Percentiles rank a stretch among this genome's conserved stretches.
phyloP scores from a whole-genome alignment of 1,140 invertebrate genomes.

The Procambarus virginalis region DNA sequence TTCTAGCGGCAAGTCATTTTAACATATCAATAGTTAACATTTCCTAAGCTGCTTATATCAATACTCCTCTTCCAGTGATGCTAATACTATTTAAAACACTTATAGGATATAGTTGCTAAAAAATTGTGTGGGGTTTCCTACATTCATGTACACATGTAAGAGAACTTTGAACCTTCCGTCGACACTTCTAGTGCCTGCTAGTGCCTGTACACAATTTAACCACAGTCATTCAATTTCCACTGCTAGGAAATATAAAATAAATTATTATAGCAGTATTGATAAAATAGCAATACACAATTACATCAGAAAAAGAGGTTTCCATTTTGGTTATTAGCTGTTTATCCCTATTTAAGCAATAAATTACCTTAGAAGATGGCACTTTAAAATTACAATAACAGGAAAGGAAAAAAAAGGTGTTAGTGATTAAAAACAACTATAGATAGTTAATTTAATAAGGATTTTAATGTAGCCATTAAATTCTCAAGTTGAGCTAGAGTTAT shows the following conservation, averaged over 20 bases:
- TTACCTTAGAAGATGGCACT: not conserved
- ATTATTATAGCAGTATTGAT: not conserved
- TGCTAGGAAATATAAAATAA: not conserved
- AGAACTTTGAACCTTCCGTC: not conserved
- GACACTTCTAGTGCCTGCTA: not conserved
- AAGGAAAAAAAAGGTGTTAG: not conserved
- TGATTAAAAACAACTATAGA: not conserved
- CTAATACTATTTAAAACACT: not conserved
- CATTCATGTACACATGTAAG: no score
- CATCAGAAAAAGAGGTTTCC: not conserved
- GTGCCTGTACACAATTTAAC: not conserved
- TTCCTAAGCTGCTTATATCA: not conserved
- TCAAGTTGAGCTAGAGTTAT: not conserved
- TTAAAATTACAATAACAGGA: not conserved
- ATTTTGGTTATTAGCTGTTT: not conserved
- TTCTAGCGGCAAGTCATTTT: not conserved
- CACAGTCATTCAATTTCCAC: not conserved
- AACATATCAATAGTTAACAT: not conserved
- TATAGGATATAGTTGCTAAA: not conserved
- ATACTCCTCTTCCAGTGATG: not conserved
- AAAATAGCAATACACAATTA: not conserved
- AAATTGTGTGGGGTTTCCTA: no score
- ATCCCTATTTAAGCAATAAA: not conserved
- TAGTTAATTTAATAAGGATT: conserved; percentile 4
- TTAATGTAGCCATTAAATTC: not conserved